These are phyloP conservation scores for Brachionus calyciflorus DNA, from an alignment of 1,140 invertebrate species.

Conservation along the genomic window DNA sequence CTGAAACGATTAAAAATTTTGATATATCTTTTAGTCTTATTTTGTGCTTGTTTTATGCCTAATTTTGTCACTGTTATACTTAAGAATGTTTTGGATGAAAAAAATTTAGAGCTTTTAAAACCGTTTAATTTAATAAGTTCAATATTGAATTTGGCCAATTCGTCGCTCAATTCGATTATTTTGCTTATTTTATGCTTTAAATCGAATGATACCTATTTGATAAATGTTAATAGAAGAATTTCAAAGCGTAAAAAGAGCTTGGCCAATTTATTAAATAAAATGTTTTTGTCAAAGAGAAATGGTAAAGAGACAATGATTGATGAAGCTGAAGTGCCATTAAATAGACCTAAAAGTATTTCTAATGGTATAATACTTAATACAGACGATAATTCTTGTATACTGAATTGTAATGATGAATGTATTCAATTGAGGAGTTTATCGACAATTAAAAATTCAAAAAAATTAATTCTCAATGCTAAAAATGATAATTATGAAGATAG, in stretches of 20 bases:
- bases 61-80: constrained; percentile 39
- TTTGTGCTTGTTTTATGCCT: constrained; percentile 36
- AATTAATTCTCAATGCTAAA: neutral
- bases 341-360: neutral
- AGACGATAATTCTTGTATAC: constrained; percentile 10
- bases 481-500: neutral
- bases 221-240: constrained; percentile 19
- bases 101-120: neutral
- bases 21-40: neutral
- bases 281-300: neutral
- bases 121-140: constrained; percentile 7
- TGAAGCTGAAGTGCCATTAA: neutral
- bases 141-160: constrained; percentile 22
- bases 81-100: constrained; percentile 25
- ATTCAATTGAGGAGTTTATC: neutral
- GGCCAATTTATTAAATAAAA: too few relatives aligned
- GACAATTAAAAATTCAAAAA: neutral
- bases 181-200: constrained; percentile 22
- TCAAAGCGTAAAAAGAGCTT: too few relatives aligned
- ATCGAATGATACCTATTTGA: constrained; percentile 24
- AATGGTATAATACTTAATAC: neutral
- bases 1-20: constrained; percentile 26
- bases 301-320: neutral
- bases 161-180: constrained; percentile 12
- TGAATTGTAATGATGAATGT: constrained; percentile 23